phyloP scores from a whole-genome alignment of 2,888 invertebrate genomes.

The Mythimna impura region DNA sequence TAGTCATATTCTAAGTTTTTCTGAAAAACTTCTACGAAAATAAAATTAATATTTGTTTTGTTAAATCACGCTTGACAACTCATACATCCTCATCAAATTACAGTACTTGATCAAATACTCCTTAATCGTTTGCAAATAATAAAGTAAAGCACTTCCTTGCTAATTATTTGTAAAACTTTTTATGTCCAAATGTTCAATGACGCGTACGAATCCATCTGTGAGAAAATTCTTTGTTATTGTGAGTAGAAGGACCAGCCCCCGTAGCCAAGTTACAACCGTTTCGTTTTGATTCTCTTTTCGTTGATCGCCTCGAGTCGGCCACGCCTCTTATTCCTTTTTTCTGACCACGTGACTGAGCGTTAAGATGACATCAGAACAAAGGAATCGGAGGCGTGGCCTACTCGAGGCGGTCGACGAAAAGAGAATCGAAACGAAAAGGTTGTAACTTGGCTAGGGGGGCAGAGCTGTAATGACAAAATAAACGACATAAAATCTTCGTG shows the following conservation, averaged over 20 bases:
- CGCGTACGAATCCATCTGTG: neutral
- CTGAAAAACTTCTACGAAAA: slow-evolving; percentile 32
- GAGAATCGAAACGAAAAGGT: too few relatives aligned
- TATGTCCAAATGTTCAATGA: slow-evolving; percentile 8
- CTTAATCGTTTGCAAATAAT: slow-evolving; percentile 50
- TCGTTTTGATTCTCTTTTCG: neutral
- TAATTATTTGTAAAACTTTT: slow-evolving; percentile 10
- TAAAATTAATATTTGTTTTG: slow-evolving; percentile 13
- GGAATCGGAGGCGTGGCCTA: too few relatives aligned
- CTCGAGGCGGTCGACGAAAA: too few relatives aligned
- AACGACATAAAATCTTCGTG: too few relatives aligned
- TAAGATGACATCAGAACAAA: too few relatives aligned
- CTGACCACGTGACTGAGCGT: too few relatives aligned
- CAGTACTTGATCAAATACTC: slow-evolving; percentile 19
- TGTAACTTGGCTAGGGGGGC: too few relatives aligned
- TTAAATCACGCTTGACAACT: slow-evolving; percentile 11
- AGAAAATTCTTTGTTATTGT: neutral
- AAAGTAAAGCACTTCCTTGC: slow-evolving; percentile 38
- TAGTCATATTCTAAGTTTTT: slow-evolving; percentile 24
- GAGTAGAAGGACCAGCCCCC: neutral
- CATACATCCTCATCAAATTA: slow-evolving; percentile 40
- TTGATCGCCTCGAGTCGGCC: too few relatives aligned
- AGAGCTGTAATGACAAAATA: neutral
- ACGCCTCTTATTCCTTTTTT: too few relatives aligned
- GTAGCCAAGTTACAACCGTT: too few relatives aligned